Percentiles rank a stretch among this genome's conserved stretches.
Evolutionary conservation across 1,140 invertebrate genomes (phyloP).

Genomic region (Lepidurus packardi): DNA sequence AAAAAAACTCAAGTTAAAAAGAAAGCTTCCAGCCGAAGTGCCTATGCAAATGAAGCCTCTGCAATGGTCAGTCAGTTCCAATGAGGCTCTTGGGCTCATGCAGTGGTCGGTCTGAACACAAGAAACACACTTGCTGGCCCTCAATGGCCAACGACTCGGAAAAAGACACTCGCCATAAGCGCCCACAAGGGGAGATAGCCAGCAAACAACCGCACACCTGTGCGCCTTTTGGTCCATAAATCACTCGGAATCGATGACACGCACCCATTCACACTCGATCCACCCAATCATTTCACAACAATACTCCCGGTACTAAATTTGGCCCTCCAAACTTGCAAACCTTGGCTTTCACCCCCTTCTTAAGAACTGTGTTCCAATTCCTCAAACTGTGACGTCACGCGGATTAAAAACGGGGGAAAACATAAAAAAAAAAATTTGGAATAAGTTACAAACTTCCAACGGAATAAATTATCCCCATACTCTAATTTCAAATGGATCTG

Average conservation of each 20-base stretch:
- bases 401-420: too few relatives aligned
- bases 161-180: neutral
- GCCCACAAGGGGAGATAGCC: constrained; percentile 2
- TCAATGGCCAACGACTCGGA: neutral
- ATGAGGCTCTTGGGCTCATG: neutral
- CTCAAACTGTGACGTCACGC: neutral
- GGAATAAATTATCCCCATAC: too few relatives aligned
- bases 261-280: neutral
- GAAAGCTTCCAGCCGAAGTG: neutral
- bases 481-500: too few relatives aligned
- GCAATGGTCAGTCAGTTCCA: constrained; percentile 17
- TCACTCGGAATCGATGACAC: constrained; percentile 10
- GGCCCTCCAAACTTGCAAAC: neutral
- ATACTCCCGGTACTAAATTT: constrained; percentile 2
- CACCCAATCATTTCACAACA: neutral
- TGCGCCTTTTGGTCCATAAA: constrained; percentile 1
- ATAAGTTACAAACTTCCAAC: too few relatives aligned
- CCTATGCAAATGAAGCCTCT: neutral
- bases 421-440: too few relatives aligned
- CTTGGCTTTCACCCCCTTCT: neutral
- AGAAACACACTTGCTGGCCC: constrained; percentile 6
- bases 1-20: neutral
- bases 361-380: neutral
- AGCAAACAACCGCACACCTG: constrained; percentile 4
- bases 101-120: neutral